Conservation (phyloP, 2,113 vertebrate species). For the Gyps fulvus region DNA sequence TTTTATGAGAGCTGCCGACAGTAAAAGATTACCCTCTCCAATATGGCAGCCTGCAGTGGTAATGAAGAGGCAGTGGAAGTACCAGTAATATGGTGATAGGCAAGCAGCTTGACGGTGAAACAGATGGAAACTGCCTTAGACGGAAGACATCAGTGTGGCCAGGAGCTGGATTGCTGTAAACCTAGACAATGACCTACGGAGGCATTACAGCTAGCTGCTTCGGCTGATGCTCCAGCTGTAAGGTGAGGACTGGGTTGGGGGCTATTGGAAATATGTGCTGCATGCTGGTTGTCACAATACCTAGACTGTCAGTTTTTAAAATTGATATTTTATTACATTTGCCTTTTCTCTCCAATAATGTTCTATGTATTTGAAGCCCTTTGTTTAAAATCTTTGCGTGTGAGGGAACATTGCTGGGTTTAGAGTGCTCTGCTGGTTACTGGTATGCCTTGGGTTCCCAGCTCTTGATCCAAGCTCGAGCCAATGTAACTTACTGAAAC, state of each 20-base stretch:
- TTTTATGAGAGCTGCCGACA: neutral
- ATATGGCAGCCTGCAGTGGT: rapidly evolving
- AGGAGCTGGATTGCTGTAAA: neutral
- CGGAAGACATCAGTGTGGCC: neutral
- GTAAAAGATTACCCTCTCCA: neutral
- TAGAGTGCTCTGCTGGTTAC: neutral
- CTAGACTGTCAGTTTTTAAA: neutral
- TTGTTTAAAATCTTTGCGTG: neutral
- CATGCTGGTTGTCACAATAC: neutral
- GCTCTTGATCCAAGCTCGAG: neutral
- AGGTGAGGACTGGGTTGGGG: neutral
- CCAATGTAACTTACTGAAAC: neutral
- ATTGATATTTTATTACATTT: neutral
- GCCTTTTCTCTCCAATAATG: neutral
- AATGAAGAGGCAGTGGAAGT: neutral
- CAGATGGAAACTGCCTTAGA: neutral
- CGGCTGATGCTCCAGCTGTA: rapidly evolving
- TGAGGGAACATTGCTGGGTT: neutral
- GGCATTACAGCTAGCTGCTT: neutral
- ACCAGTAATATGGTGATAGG: neutral
- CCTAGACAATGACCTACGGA: neutral
- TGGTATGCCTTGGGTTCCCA: neutral
- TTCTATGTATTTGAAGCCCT: neutral
- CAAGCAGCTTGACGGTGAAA: neutral
- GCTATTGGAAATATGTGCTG: neutral